Evolutionary conservation across 23 tunicate species (phyloP).

Genomic region (Oikopleura albicans): DNA sequence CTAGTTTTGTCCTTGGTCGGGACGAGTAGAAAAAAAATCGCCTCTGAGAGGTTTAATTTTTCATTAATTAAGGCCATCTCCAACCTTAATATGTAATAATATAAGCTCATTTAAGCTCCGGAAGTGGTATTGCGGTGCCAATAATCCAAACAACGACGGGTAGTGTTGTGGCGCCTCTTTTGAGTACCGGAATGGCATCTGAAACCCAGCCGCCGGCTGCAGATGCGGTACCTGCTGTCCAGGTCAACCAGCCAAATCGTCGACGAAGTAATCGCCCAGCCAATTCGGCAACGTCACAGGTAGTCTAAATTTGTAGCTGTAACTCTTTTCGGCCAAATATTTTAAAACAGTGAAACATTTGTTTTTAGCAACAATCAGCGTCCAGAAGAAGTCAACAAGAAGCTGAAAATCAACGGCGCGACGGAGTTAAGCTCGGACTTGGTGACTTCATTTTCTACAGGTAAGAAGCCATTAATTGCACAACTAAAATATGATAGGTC

Average conservation of each 20-base stretch:
- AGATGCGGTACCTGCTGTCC: neutral
- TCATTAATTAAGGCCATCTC: no score
- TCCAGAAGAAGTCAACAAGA: neutral
- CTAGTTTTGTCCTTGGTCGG: no score
- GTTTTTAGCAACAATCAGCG: neutral
- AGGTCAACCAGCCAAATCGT: neutral
- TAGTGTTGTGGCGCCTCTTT: neutral
- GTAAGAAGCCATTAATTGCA: slow-evolving; percentile 3
- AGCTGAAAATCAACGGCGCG: neutral
- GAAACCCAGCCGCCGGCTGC: neutral
- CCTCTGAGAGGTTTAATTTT: no score
- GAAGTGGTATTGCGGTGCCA: neutral
- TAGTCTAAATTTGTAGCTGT: no score
- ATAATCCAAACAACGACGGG: neutral
- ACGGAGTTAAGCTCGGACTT: slow-evolving; percentile 72
- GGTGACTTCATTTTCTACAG: slow-evolving; percentile 98
- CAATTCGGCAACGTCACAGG: neutral
- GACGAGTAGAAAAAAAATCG: no score
- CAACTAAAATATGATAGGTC: no score
- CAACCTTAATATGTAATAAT: no score
- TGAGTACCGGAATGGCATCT: neutral
- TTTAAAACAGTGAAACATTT: no score
- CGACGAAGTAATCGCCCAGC: neutral
- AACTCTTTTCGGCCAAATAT: no score
- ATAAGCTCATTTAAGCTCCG: slow-evolving; percentile 3